phyloP scores from a whole-genome alignment of 2,113 vertebrate species.

The Sylvicapra grimmia region DNA sequence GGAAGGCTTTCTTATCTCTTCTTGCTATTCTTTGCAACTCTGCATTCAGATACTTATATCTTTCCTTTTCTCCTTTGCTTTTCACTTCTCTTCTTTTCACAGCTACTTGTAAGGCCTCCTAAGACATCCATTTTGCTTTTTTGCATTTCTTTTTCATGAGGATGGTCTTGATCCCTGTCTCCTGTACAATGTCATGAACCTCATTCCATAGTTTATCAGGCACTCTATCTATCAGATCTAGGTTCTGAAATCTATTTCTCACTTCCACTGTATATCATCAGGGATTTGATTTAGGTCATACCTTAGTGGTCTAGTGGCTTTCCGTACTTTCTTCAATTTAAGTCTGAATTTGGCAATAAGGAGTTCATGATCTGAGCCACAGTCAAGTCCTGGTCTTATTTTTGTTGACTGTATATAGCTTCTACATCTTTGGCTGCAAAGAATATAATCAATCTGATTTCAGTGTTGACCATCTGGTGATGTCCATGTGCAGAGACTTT shows the following conservation, averaged over 20 bases:
- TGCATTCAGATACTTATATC: neutral
- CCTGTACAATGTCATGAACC: rapidly evolving
- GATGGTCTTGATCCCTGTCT: neutral
- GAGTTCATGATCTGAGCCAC: neutral
- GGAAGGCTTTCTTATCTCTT: neutral
- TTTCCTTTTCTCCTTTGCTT: neutral
- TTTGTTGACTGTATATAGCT: neutral
- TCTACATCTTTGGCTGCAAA: neutral
- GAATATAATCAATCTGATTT: neutral
- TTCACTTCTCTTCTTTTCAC: no score
- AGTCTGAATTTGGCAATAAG: neutral
- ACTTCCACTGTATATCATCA: neutral
- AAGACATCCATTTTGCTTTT: neutral
- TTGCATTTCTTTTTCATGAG: neutral
- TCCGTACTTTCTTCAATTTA: neutral
- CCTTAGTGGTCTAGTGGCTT: neutral
- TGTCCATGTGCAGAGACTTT: neutral
- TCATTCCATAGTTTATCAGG: rapidly evolving
- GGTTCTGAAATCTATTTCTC: neutral
- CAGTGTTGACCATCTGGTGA: neutral
- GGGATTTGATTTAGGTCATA: neutral
- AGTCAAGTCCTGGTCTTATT: neutral
- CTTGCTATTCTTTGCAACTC: neutral
- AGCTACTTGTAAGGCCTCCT: neutral
- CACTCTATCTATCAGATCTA: neutral